These are phyloP conservation scores for Cylindroiulus punctatus DNA, from an alignment of 2,888 invertebrate species.

Conservation along the genomic window DNA sequence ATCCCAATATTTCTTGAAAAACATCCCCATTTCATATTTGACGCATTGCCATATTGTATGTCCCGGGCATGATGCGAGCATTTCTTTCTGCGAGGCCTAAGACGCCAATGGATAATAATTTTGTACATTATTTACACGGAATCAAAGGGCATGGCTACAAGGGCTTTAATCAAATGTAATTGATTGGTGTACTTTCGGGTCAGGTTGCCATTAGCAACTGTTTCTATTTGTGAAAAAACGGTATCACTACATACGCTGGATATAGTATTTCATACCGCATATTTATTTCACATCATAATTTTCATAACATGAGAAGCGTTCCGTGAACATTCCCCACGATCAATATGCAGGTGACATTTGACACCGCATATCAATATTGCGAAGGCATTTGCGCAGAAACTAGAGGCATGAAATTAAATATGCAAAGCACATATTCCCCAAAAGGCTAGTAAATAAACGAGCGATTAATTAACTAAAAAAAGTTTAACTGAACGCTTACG, in stretches of 20 bases:
- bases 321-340: background rate
- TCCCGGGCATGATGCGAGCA: background rate
- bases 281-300: background rate
- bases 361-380: background rate
- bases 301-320: background rate
- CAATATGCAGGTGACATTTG: background rate
- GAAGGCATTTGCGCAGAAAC: background rate
- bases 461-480: background rate
- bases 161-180: background rate
- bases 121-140: background rate
- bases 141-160: background rate
- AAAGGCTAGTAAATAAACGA: constrained; percentile 5
- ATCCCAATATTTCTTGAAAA: constrained; percentile 11
- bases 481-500: background rate
- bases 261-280: background rate
- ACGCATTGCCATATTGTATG: background rate
- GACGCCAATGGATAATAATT: background rate
- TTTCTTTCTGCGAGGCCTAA: background rate
- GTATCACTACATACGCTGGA: background rate
- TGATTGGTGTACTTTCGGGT: background rate
- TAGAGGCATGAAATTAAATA: background rate
- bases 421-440: background rate
- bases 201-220: constrained; percentile 26
- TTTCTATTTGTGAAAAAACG: background rate
- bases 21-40: background rate